Percentiles rank a stretch among this genome's conserved stretches.
Evolutionary conservation across 2,113 vertebrate genomes (phyloP).

Genomic region (Gambusia affinis): DNA sequence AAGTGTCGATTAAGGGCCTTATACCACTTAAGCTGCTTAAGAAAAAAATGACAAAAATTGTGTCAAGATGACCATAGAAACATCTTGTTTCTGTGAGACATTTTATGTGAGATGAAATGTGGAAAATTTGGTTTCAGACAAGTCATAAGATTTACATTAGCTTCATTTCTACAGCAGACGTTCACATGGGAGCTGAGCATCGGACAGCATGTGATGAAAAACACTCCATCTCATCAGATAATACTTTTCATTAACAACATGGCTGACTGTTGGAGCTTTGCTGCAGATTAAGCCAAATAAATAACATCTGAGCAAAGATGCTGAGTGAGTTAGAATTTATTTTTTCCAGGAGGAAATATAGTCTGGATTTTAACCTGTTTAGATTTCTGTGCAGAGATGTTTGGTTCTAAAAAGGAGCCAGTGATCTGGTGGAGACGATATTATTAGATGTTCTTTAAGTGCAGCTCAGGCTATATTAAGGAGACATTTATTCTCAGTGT

Average conservation of each 20-base stretch:
- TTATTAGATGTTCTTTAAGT: conserved; percentile 43
- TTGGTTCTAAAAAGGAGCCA: conserved; percentile 10
- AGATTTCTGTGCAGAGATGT: conserved; percentile 6
- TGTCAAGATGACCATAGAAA: not conserved
- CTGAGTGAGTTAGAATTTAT: not conserved
- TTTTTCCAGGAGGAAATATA: not conserved
- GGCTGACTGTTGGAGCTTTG: not conserved
- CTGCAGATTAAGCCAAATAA: not conserved
- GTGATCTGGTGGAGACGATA: conserved; percentile 26
- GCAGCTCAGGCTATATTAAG: conserved; percentile 24
- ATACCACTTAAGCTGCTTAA: not conserved
- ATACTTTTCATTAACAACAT: not conserved
- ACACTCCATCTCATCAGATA: not conserved
- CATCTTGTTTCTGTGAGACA: not conserved
- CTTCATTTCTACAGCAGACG: not conserved
- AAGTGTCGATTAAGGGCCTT: not conserved
- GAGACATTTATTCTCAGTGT: not conserved
- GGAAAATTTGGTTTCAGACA: conserved; percentile 46
- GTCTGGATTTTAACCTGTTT: conserved; percentile 11
- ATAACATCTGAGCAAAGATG: not conserved
- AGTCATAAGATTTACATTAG: conserved; percentile 47
- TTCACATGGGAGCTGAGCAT: not conserved
- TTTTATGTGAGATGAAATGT: conserved; percentile 11
- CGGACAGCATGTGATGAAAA: not conserved
- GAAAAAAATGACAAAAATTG: not conserved